Evolutionary conservation across 1,140 invertebrate species (phyloP), one percentile per base, ranked within the genome.

Genomic region (Nylanderia fulva): DNA sequence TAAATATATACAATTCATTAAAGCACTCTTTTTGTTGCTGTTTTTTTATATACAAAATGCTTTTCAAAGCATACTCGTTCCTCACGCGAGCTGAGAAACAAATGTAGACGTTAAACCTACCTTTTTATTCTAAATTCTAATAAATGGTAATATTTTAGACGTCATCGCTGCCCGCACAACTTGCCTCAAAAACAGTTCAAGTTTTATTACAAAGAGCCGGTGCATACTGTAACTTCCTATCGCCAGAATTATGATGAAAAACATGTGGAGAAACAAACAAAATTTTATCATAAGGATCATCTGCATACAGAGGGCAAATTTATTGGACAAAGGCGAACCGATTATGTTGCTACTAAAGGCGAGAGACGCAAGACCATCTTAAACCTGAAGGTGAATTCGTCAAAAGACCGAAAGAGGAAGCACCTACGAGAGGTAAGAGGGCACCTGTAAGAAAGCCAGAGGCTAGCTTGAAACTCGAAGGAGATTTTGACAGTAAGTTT

Each of bases 221-320:
- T 96, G 77, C 91, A 94, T 9, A 75, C 91, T 0, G 95, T 95
- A 21, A 96, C 96, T 76, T 96, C 96, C 15, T 97, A 97, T 91
- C 95, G 95, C 63, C 94, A 96, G 84, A 96, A 97, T 89, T 97
- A 96, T 90, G 95, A 96, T 84, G 95, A 96, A 91, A 97, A 97
- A 87, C 95, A 95, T 72, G 95, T 96, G 18, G 95, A 95, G 21
- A 91, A 93, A 24, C 92, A 93, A 75, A 86, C 86, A 15, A 90
- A 84, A 36, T 93, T 92, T 84, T 92, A 93, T 63, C 93, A 93
- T 27, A 91, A 95, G 77, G 96, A 96, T 85, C 95, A 96, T 85
- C 91, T 96, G 6, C 95, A 95, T 29, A 90, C 95, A 18, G 96
- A 96, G 69, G 96, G 96, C 8, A 95, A 96, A 9, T 96, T 96